phyloP scores from a whole-genome alignment of 2,888 invertebrate species.

The Cyaniris semiargus region DNA sequence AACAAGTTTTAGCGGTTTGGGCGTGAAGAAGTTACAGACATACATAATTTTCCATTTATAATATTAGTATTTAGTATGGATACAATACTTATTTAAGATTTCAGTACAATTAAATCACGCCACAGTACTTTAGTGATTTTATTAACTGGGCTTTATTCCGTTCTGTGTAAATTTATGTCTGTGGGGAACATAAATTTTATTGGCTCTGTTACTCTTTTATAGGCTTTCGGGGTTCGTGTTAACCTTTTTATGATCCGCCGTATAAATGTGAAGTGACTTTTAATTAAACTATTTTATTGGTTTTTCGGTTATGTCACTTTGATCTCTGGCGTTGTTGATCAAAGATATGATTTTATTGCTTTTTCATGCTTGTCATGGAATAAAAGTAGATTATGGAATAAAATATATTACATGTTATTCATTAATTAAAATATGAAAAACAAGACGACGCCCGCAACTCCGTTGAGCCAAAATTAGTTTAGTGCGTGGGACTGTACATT shows the following conservation, averaged over 20 bases:
- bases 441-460: too few relatives aligned
- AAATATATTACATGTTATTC: background rate
- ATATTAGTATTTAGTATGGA: too few relatives aligned
- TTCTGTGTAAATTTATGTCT: slow-evolving; percentile 59
- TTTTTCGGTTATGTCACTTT: slow-evolving; percentile 14
- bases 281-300: slow-evolving; percentile 21
- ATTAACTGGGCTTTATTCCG: slow-evolving; percentile 38
- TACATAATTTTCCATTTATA: too few relatives aligned
- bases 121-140: slow-evolving; percentile 35
- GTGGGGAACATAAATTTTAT: slow-evolving; percentile 70
- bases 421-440: background rate
- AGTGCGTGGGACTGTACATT: too few relatives aligned
- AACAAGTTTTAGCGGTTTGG: too few relatives aligned
- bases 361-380: background rate
- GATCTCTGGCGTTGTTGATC: background rate
- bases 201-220: slow-evolving; percentile 59
- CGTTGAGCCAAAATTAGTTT: too few relatives aligned
- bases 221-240: slow-evolving; percentile 51
- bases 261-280: slow-evolving; percentile 41
- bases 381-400: background rate
- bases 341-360: background rate
- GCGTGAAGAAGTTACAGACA: too few relatives aligned
- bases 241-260: slow-evolving; percentile 55
- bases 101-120: slow-evolving; percentile 15
- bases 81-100: background rate